Conservation (phyloP, 92 coral and sea anemone genomes). For the Siderastrea radians region DNA sequence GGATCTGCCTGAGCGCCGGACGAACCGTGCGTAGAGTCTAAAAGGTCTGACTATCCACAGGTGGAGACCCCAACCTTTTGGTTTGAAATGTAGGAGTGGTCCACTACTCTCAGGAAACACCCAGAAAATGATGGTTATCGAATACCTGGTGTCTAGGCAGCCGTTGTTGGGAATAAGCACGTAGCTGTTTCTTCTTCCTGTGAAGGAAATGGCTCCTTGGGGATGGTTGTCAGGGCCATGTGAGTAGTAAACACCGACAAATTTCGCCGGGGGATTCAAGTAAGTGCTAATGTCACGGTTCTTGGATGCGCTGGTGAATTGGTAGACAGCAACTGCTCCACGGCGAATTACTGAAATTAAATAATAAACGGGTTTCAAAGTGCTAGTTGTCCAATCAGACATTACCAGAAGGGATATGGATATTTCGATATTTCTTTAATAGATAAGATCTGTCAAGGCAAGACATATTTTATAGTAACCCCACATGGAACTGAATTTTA, state of each 20-base stretch:
- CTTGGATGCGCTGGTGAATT: conserved; percentile 51
- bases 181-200: conserved; percentile 67
- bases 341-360: conserved; percentile 50
- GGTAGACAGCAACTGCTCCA: conserved; percentile 65
- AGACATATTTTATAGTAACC: too few relatives aligned
- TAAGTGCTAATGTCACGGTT: conserved; percentile 60
- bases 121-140: conserved; percentile 70
- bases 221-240: conserved; percentile 72
- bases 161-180: conserved; percentile 77
- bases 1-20: conserved; percentile 49
- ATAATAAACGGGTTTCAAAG: not conserved
- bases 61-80: conserved; percentile 62
- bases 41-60: conserved; percentile 39
- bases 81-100: conserved; percentile 72
- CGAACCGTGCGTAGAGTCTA: conserved; percentile 57
- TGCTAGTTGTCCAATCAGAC: not conserved
- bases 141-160: conserved; percentile 68
- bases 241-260: conserved; percentile 49
- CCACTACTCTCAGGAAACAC: conserved; percentile 71
- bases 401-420: not conserved
- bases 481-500: too few relatives aligned
- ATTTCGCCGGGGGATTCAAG: conserved; percentile 62
- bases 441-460: too few relatives aligned
- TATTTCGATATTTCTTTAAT: too few relatives aligned
- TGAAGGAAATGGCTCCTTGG: conserved; percentile 62